A percentile compares a stretch with the other conserved stretches of the same genome.
phyloP scores from a whole-genome alignment of 2,113 vertebrate genomes.

The Corythoichthys haematopterus region DNA sequence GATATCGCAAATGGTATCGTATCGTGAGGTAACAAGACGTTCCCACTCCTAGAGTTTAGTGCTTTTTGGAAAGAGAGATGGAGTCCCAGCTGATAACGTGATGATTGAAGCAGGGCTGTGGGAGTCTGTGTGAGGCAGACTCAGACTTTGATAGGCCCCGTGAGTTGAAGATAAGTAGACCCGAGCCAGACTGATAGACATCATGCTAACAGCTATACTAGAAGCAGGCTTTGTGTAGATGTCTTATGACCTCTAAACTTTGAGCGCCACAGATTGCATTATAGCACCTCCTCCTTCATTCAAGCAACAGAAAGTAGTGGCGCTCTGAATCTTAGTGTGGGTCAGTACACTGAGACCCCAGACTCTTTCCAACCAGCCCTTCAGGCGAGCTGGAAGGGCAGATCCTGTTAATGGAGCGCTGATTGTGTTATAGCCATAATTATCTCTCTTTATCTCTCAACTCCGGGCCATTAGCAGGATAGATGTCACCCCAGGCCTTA shows the following conservation, averaged over 20 bases:
- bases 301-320: conserved; percentile 19
- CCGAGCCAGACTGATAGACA: conserved; percentile 37
- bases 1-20: no score
- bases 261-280: conserved; percentile 13
- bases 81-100: conserved; percentile 23
- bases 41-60: no score
- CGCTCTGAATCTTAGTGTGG: conserved; percentile 25
- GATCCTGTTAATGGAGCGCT: conserved; percentile 55
- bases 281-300: conserved; percentile 11
- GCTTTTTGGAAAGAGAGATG: conserved; percentile 19
- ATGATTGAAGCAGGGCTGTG: conserved; percentile 8
- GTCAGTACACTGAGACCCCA: conserved; percentile 29
- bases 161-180: conserved; percentile 41
- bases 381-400: conserved; percentile 41
- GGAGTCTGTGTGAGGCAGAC: conserved; percentile 5
- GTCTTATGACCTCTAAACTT: conserved; percentile 27
- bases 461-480: conserved; percentile 58
- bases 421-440: conserved; percentile 64
- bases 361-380: conserved; percentile 31
- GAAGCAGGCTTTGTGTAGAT: conserved; percentile 11
- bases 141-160: conserved; percentile 10
- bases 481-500: conserved; percentile 38
- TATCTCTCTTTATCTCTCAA: conserved; percentile 60
- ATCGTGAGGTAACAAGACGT: no score
- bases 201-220: conserved; percentile 11